These are phyloP conservation scores for Acropora tenuis DNA, from an alignment of 64 coral and sea anemone species.

Conservation along the genomic window DNA sequence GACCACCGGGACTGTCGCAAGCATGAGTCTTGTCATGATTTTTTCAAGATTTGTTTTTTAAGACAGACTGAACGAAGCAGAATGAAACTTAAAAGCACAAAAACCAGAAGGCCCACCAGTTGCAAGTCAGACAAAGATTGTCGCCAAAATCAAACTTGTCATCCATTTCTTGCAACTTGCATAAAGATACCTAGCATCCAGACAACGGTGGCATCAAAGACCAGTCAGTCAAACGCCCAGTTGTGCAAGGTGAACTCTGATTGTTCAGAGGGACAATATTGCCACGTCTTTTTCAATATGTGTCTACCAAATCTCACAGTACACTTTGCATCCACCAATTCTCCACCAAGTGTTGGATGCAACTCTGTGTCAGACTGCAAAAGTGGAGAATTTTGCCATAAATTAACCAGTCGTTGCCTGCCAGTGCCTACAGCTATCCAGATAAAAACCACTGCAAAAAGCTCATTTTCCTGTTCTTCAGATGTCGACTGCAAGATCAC, in stretches of 20 bases:
- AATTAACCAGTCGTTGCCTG: slow-evolving; percentile 18
- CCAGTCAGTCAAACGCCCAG: not conserved
- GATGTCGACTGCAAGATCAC: slow-evolving; percentile 38
- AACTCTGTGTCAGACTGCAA: slow-evolving; percentile 5
- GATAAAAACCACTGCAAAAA: not conserved
- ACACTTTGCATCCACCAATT: slow-evolving; percentile 4
- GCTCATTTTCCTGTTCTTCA: slow-evolving; percentile 16
- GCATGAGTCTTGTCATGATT: not conserved
- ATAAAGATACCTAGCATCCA: not conserved
- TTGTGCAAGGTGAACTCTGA: slow-evolving; percentile 1
- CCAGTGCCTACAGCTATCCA: not conserved
- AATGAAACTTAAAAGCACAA: not conserved
- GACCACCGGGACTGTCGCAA: not conserved
- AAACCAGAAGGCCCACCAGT: not conserved
- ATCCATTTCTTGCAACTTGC: slow-evolving; percentile 29
- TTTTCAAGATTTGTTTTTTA: slow-evolving; percentile 23
- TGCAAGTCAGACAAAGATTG: slow-evolving; percentile 9
- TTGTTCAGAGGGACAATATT: slow-evolving; percentile 29
- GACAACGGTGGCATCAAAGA: not conserved
- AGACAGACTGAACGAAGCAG: not conserved
- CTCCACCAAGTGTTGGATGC: not conserved
- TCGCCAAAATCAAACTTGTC: slow-evolving; percentile 24
- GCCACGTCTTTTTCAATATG: slow-evolving; percentile 37
- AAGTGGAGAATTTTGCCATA: slow-evolving; percentile 38
- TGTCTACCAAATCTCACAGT: slow-evolving; percentile 27